Evolutionary conservation across 2,888 invertebrate species (phyloP), one percentile per base, ranked within the genome.

Genomic region (Bombylius discolor): DNA sequence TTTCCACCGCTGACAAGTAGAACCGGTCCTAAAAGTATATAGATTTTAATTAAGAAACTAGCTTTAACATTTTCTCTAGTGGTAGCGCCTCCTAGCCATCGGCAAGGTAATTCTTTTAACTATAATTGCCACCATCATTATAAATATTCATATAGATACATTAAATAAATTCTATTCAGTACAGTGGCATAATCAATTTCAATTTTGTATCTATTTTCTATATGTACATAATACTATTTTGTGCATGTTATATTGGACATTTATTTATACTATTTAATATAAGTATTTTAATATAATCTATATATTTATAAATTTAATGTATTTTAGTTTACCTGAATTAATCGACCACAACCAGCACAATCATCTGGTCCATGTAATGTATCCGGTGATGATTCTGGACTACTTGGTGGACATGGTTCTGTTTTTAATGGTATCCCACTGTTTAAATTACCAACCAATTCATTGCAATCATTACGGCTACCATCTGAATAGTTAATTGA

Each of bases 1-100:
- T 82, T 75, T 94, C 94, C 62, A 93, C 86, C 32, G 94, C 93
- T 69, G 90, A 84, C 65, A 95, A 82, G 77, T 92, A 94, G 79
- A 85, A 95, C 68, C 92, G 80, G 79, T 95, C 94, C 63, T 82
- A 55, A 39, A 57, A 45, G 34, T 23, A 49, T 6, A 44, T 23
- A 47, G 47, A 47, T 4, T 47, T 47, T 47, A 23, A 47, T 36
- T 31, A 53, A 23, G 23, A 23, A 23, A 23, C 23, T 23, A 23
- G 23, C 23, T 23, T 23, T 23, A 31, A 11, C 32, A 50, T n/a
- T 34, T 34, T 50, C 7, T 36, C 14, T 34, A 48, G 4, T 32
- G 23, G 6, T 32, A 23, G 23, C 23, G 23, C 23, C 23, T 23
- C 23, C 23, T 23, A 23, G 23, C 23, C 23, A 23, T 23, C 23